Evolutionary conservation across 92 coral and sea anemone species (phyloP).

Genomic region (Umimayanthus kanabou): DNA sequence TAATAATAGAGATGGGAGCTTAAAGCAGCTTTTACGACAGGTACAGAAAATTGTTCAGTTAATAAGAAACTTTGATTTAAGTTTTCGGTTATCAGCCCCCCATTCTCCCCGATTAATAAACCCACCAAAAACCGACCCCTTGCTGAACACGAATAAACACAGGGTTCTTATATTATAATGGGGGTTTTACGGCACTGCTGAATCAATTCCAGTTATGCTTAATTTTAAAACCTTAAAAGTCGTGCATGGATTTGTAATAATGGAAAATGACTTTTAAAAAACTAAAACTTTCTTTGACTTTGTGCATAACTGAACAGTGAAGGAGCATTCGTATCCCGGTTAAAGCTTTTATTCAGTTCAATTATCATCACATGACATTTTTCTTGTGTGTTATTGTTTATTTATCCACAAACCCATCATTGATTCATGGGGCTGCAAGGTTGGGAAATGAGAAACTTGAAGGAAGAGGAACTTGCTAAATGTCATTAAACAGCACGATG

Average conservation of each 20-base stretch:
- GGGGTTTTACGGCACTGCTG: no score
- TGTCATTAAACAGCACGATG: neutral
- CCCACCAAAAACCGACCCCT: neutral
- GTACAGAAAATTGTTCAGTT: neutral
- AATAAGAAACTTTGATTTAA: neutral
- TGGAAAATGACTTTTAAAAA: no score
- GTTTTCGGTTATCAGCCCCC: neutral
- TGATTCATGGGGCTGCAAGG: neutral
- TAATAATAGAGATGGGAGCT: neutral
- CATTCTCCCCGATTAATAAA: neutral
- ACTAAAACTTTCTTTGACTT: no score
- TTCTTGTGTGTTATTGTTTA: neutral
- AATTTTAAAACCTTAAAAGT: no score
- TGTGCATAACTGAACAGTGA: neutral
- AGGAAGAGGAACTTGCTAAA: neutral
- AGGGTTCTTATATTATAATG: no score
- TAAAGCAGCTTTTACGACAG: neutral
- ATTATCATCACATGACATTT: neutral
- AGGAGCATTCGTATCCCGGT: neutral
- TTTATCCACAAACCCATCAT: neutral
- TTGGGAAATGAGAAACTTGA: neutral
- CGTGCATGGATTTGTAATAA: no score
- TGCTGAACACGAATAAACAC: no score
- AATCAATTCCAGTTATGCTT: no score
- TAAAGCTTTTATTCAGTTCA: constrained; percentile 1